Evolutionary conservation across 2,888 invertebrate genomes (phyloP).

Genomic region (Aproaerema taeniolella): DNA sequence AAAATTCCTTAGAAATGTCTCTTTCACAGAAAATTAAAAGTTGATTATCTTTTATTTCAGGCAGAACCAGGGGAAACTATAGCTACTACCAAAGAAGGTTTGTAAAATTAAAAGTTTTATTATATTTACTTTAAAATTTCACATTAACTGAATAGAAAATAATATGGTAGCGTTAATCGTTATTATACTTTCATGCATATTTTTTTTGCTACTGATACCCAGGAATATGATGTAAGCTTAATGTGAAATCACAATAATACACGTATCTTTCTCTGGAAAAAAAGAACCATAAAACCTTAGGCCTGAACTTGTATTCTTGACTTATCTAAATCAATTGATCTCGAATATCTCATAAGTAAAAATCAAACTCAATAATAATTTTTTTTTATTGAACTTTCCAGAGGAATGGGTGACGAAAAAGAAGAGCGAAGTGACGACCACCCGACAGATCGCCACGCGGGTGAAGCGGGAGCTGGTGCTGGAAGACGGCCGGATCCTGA

Average conservation of each 20-base stretch:
- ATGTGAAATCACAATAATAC: too few relatives aligned
- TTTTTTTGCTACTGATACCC: too few relatives aligned
- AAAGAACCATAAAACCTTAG: too few relatives aligned
- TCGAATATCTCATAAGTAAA: too few relatives aligned
- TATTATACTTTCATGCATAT: too few relatives aligned
- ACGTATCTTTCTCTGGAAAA: too few relatives aligned
- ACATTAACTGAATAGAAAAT: neutral
- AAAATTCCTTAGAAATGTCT: conserved; percentile 2
- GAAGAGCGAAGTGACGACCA: conserved; percentile 92
- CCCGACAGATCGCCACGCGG: conserved; percentile 92
- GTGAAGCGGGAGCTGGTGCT: conserved; percentile 92
- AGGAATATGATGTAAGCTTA: too few relatives aligned
- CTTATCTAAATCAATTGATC: too few relatives aligned
- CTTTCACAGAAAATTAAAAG: neutral
- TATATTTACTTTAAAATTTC: neutral
- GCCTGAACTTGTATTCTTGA: too few relatives aligned
- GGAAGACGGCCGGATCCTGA: conserved; percentile 93
- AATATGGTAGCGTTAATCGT: too few relatives aligned
- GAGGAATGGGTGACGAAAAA: conserved; percentile 96
- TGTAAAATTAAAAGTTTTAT: conserved; percentile 12
- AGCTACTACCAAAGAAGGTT: conserved; percentile 93
- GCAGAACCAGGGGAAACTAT: conserved; percentile 86
- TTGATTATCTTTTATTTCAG: conserved; percentile 51
- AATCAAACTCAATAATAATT: too few relatives aligned
- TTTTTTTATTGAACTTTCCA: too few relatives aligned